Conservation (phyloP, 2,797 vertebrate genomes). For the Coracias cyanogaster region DNA sequence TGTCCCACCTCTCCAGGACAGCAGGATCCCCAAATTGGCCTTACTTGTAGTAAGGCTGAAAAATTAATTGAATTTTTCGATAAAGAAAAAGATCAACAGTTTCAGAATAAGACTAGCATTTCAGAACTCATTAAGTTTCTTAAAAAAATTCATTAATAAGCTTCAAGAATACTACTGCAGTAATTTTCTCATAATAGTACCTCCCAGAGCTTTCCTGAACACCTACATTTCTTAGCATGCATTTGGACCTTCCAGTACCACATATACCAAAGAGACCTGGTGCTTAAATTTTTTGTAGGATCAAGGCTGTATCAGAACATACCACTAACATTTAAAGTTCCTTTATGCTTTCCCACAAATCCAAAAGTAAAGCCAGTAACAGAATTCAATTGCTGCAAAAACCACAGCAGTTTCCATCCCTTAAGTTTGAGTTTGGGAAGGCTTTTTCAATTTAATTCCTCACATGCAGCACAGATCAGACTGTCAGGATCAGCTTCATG, state of each 20-base stretch:
- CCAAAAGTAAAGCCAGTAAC: background rate
- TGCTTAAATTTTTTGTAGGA: background rate
- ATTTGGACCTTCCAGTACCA: background rate
- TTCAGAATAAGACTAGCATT: background rate
- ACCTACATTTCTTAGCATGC: background rate
- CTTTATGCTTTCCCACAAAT: background rate
- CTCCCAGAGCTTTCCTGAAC: background rate
- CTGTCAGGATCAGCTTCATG: background rate
- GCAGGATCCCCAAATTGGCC: background rate
- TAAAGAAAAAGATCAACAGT: background rate
- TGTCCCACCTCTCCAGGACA: background rate
- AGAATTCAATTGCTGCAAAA: background rate
- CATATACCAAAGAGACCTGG: background rate
- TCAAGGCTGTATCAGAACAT: background rate
- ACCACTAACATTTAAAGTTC: background rate
- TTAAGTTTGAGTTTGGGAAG: background rate
- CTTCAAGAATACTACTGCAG: background rate
- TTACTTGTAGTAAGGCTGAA: background rate
- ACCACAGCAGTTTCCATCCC: background rate
- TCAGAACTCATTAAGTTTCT: background rate
- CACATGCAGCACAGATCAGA: background rate
- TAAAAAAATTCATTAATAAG: background rate
- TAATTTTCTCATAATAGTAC: background rate
- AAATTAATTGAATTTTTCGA: background rate
- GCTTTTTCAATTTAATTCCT: background rate